Evolutionary conservation across 2,888 invertebrate genomes (phyloP), one percentile per base, ranked within the genome.

Genomic region (Magallana nippona): DNA sequence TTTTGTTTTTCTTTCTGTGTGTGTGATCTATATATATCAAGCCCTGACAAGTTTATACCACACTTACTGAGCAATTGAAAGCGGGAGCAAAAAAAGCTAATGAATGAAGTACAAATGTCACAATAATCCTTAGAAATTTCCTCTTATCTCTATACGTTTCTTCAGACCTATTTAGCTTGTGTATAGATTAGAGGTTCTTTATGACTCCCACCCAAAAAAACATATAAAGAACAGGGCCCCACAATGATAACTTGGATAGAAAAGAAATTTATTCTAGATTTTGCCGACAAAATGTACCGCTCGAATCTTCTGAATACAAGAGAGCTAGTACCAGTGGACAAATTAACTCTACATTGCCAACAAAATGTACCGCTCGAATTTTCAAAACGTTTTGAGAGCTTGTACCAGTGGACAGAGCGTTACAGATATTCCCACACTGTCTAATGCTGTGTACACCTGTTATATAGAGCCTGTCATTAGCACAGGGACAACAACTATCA

Each of bases 91-190:
- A 60, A 63, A 44, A 22, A 63, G 63, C 63, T 63, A 27, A 63
- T 19, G 63, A 63, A 60, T 60, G 60, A 60, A 60, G 60, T 60
- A 15, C 60, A 60, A 63, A 63, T 63, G 63, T 63, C 63, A 63
- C 8, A 63, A 63, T 27, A 63, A 63, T 63, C 63, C 63, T 63
- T 22, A 63, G 63, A 63, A 63, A 63, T 63, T 63, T 27, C 27
- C 63, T 63, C 63, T 63, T 63, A 63, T 63, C 63, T 22, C 19
- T 11, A 63, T 32, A 63, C 27, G 22, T 60, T 63, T 63, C 63
- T 63, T 22, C 22, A 63, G 63, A 63, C 63, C 63, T 32, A 63
- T 63, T 22, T 63, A 63, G 63, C 63, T 63, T 63, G 10, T 63
- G 63, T 63, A 3, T 22, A 63, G 63, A 63, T 63, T 63, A 63